Evolutionary conservation across 2,888 invertebrate genomes (phyloP).

Genomic region (Drosophila parthenogenetica): DNA sequence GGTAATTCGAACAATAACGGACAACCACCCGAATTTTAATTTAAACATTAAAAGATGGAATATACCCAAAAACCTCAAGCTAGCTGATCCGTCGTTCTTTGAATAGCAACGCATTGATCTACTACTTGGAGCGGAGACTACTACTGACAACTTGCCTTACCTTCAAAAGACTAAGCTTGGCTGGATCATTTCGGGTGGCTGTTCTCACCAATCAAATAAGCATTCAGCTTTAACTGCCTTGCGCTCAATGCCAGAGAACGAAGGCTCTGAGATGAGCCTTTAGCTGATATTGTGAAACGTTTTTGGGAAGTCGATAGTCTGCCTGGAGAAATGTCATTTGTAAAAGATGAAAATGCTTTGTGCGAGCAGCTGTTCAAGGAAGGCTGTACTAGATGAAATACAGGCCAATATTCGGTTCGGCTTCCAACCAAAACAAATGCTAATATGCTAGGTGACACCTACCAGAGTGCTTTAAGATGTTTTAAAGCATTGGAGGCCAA

Average conservation of each 20-base stretch:
- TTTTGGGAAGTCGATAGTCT: background rate
- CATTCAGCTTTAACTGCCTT: background rate
- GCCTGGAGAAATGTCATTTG: too few relatives aligned
- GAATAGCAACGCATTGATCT: background rate
- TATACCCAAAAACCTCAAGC: background rate
- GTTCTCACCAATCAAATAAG: background rate
- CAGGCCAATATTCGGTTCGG: background rate
- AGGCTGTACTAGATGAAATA: background rate
- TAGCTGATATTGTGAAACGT: background rate
- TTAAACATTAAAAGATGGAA: too few relatives aligned
- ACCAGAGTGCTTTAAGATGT: background rate
- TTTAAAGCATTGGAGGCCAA: background rate
- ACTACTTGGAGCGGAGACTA: background rate
- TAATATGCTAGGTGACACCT: background rate
- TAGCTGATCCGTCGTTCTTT: background rate
- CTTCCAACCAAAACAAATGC: background rate
- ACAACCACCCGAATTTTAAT: too few relatives aligned
- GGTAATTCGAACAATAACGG: too few relatives aligned
- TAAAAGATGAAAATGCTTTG: too few relatives aligned
- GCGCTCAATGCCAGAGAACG: background rate
- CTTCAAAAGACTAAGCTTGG: background rate
- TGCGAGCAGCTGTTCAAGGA: background rate
- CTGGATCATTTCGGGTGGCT: background rate
- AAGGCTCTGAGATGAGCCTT: background rate
- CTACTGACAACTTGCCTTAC: background rate